Evolutionary conservation across 2,797 vertebrate genomes (phyloP).

Genomic region (Neostethus bicornis): DNA sequence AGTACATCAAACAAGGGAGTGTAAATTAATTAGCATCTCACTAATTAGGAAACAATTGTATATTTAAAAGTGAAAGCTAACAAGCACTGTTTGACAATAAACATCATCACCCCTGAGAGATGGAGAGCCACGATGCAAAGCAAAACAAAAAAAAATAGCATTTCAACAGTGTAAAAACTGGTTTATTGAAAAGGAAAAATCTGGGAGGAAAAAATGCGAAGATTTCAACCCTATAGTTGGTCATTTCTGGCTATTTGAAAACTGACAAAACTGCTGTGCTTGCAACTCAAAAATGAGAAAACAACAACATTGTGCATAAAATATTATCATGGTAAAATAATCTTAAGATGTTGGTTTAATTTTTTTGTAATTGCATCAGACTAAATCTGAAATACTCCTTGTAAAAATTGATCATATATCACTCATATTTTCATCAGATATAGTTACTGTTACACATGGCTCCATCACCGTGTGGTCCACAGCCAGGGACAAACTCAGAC

Average conservation of each 20-base stretch:
- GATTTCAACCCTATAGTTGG: conserved; percentile 7
- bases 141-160: conserved; percentile 52
- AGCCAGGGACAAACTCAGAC: no score
- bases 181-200: no score
- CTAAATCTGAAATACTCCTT: no score
- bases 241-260: conserved; percentile 12
- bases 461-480: no score
- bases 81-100: conserved; percentile 76
- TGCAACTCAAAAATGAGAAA: conserved; percentile 39
- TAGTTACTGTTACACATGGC: no score
- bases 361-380: no score
- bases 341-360: no score
- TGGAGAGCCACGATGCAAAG: conserved; percentile 26
- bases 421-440: no score
- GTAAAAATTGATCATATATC: no score
- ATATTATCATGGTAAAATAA: conserved; percentile 24
- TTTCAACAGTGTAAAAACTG: no score
- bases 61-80: conserved; percentile 82
- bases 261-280: conserved; percentile 31
- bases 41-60: conserved; percentile 84
- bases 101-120: conserved; percentile 70
- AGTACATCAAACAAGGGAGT: conserved; percentile 78
- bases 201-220: conserved; percentile 1
- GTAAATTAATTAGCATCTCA: conserved; percentile 78
- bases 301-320: conserved; percentile 25